Base-by-base conservation (phyloP, 2,113 vertebrate genomes). In the Nothobranchius furzeri region DNA sequence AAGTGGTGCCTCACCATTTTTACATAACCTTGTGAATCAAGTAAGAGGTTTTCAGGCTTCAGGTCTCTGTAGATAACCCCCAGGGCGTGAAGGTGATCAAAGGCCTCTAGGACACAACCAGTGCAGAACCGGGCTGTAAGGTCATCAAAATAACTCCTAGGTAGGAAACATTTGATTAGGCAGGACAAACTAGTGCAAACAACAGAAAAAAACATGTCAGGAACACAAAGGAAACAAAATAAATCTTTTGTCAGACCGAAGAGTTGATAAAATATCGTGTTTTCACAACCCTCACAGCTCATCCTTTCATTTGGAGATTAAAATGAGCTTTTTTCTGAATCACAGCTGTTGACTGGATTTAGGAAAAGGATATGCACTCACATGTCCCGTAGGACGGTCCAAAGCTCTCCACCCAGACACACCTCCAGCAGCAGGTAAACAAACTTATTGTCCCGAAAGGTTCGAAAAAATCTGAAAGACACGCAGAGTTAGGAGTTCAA, bases 341-440 rank as follows among this genome's bases (percentile, higher is more conserved):
- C 4, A 30, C 4, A 3, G 30, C 3, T 10, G 37, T 3, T 48
- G n/a, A 56, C n/a, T 42, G 12, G 24, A 67, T 30, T 3, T 24
- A 72, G 12, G 13, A 75, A 73, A 83, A 68, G 68, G 43, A 88
- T 73, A 1, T 2, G 75, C 74, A 92, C 93, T 95, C 94, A 98
- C 96, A 95, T 96, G 92, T 98, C 96, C 69, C 96, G 94, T 54
- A 98, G 89, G 52, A 96, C 90, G 74, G 95, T 96, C 96, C 96
- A 98, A 4, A 98, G 53, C 53, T 98, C 96, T 35, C 96, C 96
- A 54, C 96, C 96, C 43, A 98, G 92, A 88, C 96, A 98, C 52
- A 86, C 96, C 78, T 98, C 96, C 73, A 98, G 87, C 37, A 98
- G 93, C 95, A 98, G 93, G 85, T 98, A 98, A 0, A 98, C 95